These are phyloP conservation scores for Platycheirus albimanus DNA, from an alignment of 2,888 invertebrate species.

Conservation along the genomic window DNA sequence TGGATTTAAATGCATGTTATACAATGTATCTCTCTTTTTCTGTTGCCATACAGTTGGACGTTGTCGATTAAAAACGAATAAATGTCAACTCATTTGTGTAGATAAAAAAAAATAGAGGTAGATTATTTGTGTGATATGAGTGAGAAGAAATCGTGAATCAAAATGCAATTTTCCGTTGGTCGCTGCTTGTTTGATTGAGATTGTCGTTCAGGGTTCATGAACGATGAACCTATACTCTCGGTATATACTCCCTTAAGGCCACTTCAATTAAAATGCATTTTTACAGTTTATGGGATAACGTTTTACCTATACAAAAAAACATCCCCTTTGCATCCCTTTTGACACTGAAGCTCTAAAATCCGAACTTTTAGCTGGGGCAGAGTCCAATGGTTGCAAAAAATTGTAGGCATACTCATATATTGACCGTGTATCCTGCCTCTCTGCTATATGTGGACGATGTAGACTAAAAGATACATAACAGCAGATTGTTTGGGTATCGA, in stretches of 20 bases:
- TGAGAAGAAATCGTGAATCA: conserved; percentile 63
- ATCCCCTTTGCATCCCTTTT: conserved; percentile 7
- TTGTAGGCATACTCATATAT: background rate
- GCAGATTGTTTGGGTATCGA: conserved; percentile 70
- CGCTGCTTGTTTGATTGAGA: conserved; percentile 55
- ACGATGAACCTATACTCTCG: conserved; percentile 30
- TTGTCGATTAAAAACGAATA: conserved; percentile 58
- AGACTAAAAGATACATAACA: conserved; percentile 69
- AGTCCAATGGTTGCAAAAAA: conserved; percentile 2
- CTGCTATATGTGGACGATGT: conserved; percentile 7
- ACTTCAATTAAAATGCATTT: conserved; percentile 82
- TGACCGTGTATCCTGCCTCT: background rate
- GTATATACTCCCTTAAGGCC: conserved; percentile 81
- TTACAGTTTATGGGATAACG: conserved; percentile 80
- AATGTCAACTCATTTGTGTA: conserved; percentile 35
- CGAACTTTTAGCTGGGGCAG: conserved; percentile 18
- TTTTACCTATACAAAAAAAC: conserved; percentile 59
- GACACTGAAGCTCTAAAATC: conserved; percentile 50
- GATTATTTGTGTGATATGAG: conserved; percentile 44
- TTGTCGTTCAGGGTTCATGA: conserved; percentile 58
- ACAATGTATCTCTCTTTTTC: background rate
- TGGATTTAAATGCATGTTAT: conserved; percentile 5
- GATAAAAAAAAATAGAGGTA: conserved; percentile 29
- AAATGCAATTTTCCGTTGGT: conserved; percentile 53
- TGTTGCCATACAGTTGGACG: conserved; percentile 7